Evolutionary conservation across 1,140 invertebrate species (phyloP), one percentile per base, ranked within the genome.

Genomic region (Drosophila fuyamai): DNA sequence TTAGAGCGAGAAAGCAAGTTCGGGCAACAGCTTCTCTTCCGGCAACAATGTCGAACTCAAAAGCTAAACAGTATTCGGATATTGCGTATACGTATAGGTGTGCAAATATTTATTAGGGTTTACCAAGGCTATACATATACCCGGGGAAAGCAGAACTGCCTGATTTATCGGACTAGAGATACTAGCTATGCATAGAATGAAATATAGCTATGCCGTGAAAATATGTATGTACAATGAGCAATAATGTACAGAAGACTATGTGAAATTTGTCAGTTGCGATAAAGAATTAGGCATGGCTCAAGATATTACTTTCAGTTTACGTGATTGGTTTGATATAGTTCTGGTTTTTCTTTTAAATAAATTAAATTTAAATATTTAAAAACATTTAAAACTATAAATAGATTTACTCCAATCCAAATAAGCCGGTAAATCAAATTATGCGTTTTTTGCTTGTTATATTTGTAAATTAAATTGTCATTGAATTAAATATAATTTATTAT

Each of bases 401-500:
- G 1, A 43, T 23, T 14, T 23, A 41, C n/a, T 29, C 6, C 4
- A 14, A n/a, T 5, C 8, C n/a, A 56, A 62, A 18, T 13, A 51
- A 16, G 27, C 7, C 14, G 10, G n/a, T 13, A 54, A 29, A 41
- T 50, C 8, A 32, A 18, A 32, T 41, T 13, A 14, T 14, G n/a
- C 32, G 14, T 16, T 9, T 16, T 46, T 43, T 50, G 46, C 12
- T 10, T 13, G 13, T 32, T 16, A 4, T 35, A 40, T 70, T 66
- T 35, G 27, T 47, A 61, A 59, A 44, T 51, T 67, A 40, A 66
- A 67, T 38, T 67, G 36, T 41, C 58, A 81, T 67, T 73, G 60
- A 81, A 66, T 81, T 61, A 73, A 58, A 50, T 63, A 44, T 80
- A 74, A 80, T 79, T 63, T 55, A 62, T 66, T 29, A 29, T 35